phyloP scores from a whole-genome alignment of 2,113 vertebrate genomes.

The Macquaria ambigua region DNA sequence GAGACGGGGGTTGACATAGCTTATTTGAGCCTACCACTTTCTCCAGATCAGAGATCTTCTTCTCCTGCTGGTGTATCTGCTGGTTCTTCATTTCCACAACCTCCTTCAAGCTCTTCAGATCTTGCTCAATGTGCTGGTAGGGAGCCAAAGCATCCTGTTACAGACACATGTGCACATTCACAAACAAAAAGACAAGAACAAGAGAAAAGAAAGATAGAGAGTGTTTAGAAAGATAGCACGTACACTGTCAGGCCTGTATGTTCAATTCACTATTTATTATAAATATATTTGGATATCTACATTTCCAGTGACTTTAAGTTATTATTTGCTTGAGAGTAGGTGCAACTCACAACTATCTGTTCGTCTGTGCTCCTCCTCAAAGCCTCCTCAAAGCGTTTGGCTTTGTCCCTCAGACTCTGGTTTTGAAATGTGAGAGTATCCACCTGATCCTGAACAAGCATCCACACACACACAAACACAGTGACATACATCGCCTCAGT shows the following conservation, averaged over 20 bases:
- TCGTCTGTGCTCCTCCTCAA: conserved; percentile 93
- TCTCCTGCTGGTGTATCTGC: conserved; percentile 97
- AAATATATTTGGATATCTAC: not conserved
- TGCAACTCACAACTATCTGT: conserved; percentile 90
- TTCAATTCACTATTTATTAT: not conserved
- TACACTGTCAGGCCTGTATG: not conserved
- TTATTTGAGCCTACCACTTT: conserved; percentile 90
- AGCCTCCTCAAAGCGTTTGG: conserved; percentile 95
- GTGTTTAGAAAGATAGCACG: not conserved
- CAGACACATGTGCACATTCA: conserved; percentile 2
- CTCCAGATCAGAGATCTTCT: conserved; percentile 94
- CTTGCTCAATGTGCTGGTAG: conserved; percentile 95
- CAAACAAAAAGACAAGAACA: not conserved
- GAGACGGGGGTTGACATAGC: not conserved
- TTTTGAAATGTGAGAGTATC: conserved; percentile 97
- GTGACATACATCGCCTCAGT: not conserved
- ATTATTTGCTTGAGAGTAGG: not conserved
- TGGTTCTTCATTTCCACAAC: conserved; percentile 98
- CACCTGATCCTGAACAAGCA: conserved; percentile 91
- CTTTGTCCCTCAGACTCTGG: conserved; percentile 91
- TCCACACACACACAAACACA: conserved; percentile 17
- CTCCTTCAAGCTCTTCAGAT: conserved; percentile 94
- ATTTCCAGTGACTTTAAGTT: not conserved
- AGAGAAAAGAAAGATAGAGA: not conserved
- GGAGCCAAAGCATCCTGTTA: conserved; percentile 91